Evolutionary conservation across 2,797 vertebrate genomes (phyloP).

Genomic region (Nasua narica): DNA sequence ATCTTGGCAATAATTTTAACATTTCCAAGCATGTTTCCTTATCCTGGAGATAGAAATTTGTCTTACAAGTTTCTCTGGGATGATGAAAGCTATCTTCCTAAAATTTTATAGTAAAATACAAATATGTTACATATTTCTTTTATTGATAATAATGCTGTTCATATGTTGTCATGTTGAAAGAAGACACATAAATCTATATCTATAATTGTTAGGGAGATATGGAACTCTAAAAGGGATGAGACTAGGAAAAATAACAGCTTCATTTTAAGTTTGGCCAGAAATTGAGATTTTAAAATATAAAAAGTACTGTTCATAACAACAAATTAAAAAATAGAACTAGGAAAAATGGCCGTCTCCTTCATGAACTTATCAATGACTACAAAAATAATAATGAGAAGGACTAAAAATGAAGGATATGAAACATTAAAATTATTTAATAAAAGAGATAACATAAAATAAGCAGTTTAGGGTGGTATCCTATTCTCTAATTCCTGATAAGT

Average conservation of each 20-base stretch:
- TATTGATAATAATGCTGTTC: neutral
- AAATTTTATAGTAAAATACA: constrained; percentile 2
- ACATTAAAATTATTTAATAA: neutral
- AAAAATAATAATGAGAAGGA: constrained; percentile 36
- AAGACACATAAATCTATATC: neutral
- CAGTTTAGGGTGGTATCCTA: neutral
- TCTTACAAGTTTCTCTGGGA: neutral
- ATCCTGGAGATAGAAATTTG: neutral
- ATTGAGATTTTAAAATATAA: constrained; percentile 36
- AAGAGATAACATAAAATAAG: neutral
- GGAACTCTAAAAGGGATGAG: neutral
- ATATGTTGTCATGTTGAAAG: neutral
- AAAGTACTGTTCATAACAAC: neutral
- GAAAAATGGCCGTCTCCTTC: neutral
- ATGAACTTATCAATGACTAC: neutral
- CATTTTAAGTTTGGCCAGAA: neutral
- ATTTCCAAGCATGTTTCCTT: neutral
- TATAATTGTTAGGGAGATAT: neutral
- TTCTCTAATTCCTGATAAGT: neutral
- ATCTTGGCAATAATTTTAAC: neutral
- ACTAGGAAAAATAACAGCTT: neutral
- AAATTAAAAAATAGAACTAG: neutral
- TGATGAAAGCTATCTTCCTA: neutral
- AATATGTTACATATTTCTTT: neutral
- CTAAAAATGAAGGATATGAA: neutral